Conservation (phyloP, 1,140 invertebrate species). For the Macrotrachela quadricornifera region DNA sequence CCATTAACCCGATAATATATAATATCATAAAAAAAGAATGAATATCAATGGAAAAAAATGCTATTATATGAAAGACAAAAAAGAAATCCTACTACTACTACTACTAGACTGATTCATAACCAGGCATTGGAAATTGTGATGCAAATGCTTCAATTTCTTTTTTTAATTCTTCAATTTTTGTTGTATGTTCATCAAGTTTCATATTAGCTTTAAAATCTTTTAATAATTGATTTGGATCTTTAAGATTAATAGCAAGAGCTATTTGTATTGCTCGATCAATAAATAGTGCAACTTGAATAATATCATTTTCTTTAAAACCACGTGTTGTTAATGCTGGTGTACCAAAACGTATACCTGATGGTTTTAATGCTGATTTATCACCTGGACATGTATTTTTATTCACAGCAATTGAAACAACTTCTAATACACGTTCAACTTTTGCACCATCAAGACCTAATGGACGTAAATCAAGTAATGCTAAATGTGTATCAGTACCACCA, state of each 20-base stretch:
- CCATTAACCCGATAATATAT: too few species aligned
- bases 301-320: conserved; percentile 61
- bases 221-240: conserved; percentile 51
- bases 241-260: conserved; percentile 32
- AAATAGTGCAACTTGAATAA: conserved; percentile 60
- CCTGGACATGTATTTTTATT: conserved; percentile 85
- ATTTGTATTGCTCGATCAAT: conserved; percentile 46
- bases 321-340: conserved; percentile 83
- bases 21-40: too few species aligned
- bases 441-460: conserved; percentile 53
- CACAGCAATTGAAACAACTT: conserved; percentile 72
- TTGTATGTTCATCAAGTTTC: conserved; percentile 37
- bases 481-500: conserved; percentile 42
- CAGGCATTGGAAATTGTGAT: conserved; percentile 53
- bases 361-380: conserved; percentile 81
- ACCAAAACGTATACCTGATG: conserved; percentile 42
- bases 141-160: conserved; percentile 54
- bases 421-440: conserved; percentile 62
- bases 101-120: conserved; percentile 22
- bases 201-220: conserved; percentile 49
- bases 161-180: conserved; percentile 42
- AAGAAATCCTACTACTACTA: too few species aligned
- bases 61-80: too few species aligned
- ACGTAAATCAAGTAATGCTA: conserved; percentile 50
- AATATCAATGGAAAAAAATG: too few species aligned